These are phyloP conservation scores for Crepidodera aurea DNA, from an alignment of 2,888 invertebrate genomes.

Conservation along the genomic window DNA sequence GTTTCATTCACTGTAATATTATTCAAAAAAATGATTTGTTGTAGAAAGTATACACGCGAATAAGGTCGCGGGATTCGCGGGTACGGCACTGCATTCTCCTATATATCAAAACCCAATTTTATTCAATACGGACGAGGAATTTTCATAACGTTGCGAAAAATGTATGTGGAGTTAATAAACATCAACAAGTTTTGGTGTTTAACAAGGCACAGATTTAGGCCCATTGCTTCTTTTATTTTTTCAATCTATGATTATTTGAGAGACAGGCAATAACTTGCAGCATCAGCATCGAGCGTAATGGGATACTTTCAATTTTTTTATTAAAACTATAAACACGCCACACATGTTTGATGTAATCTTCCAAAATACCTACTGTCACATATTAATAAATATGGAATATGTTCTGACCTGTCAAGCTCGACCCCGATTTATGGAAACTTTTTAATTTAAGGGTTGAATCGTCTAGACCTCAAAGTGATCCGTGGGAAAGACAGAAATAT, in stretches of 20 bases:
- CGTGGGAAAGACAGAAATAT: constrained; percentile 31
- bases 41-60: no score
- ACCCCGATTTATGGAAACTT: constrained; percentile 41
- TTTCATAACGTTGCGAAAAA: no score
- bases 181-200: no score
- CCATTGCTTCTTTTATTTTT: no score
- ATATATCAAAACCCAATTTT: no score
- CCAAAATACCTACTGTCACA: constrained; percentile 21
- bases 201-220: no score
- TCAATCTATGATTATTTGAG: not conserved
- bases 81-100: no score
- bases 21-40: no score
- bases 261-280: constrained; percentile 23
- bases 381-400: constrained; percentile 26
- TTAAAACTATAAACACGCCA: constrained; percentile 30
- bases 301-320: constrained; percentile 31
- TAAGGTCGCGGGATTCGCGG: no score
- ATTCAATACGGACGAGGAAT: no score
- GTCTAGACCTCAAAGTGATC: constrained; percentile 26
- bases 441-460: constrained; percentile 35
- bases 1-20: no score
- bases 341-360: constrained; percentile 37
- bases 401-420: constrained; percentile 33
- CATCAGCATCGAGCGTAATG: constrained; percentile 22
- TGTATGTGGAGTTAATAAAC: no score